phyloP scores from a whole-genome alignment of 1,140 invertebrate species.

The Bombus pascuorum region DNA sequence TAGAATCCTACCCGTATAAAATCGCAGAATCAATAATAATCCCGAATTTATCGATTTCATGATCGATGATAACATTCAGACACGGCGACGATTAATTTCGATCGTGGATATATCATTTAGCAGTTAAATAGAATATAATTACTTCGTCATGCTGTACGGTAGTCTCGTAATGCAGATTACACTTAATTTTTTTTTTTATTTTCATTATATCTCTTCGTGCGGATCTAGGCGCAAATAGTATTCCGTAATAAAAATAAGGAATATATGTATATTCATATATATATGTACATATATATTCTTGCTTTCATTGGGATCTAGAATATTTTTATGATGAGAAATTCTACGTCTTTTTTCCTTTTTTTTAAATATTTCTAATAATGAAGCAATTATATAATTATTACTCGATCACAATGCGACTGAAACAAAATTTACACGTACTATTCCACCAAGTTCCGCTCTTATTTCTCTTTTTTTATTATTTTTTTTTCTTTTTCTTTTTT shows the following conservation, averaged over 20 bases:
- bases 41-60: not conserved
- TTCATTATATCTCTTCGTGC: slow-evolving; percentile 33
- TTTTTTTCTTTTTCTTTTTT: slow-evolving; percentile 6
- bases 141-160: slow-evolving; percentile 49
- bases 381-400: slow-evolving; percentile 23
- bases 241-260: slow-evolving; percentile 46
- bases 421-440: slow-evolving; percentile 26
- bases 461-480: not conserved
- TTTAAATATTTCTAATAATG: slow-evolving; percentile 6
- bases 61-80: slow-evolving; percentile 17
- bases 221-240: slow-evolving; percentile 46
- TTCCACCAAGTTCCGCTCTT: slow-evolving; percentile 29
- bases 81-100: slow-evolving; percentile 53
- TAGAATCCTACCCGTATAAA: slow-evolving; percentile 35
- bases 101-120: slow-evolving; percentile 59
- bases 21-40: slow-evolving; percentile 29
- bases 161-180: slow-evolving; percentile 53
- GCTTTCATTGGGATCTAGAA: slow-evolving; percentile 13
- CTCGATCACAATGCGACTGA: slow-evolving; percentile 3
- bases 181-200: not conserved
- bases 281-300: slow-evolving; percentile 13
- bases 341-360: not conserved
- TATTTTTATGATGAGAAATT: not conserved
- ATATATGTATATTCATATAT: slow-evolving; percentile 22
- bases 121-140: slow-evolving; percentile 62